Evolutionary conservation across 2,888 invertebrate species (phyloP), one percentile per base, ranked within the genome.

Genomic region (Stenolophus ochropezus): DNA sequence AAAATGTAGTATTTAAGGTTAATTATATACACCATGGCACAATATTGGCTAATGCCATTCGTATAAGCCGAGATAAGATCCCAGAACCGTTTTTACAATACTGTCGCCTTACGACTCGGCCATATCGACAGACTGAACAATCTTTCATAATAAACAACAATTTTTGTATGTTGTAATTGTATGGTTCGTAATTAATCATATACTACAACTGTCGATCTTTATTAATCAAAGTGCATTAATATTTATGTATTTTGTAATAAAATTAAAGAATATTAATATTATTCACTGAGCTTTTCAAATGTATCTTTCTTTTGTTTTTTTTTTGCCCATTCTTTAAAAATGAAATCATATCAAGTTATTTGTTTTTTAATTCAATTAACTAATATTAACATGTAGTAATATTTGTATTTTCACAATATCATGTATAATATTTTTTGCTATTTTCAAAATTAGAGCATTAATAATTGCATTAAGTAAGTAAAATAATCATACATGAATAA

Each of bases 221-320:
- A 69, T 69, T 69, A 69, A 69, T 69, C 42, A 69, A 69, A 69
- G 65, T 69, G 65, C 65, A 69, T 69, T 69, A 69, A 69, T 69
- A 69, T 69, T 69, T 69, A 69, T 69, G 65, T 69, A 69, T 69
- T 69, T 69, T 69, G 65, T 69, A 69, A 69, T 69, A 69, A 27
- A 27, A 69, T 33, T 69, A 69, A 69, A 69, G 16, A 42, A 69
- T 33, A 69, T 69, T 16, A 69, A 33, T 65, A 65, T 14, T 69
- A 69, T 16, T 69, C 14, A 69, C 16, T 33, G 16, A 69, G 20
- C 6, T 33, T 69, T 58, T 69, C 27, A 69, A 69, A 69, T 61
- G 3, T 16, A 61, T 61, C 18, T 56, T 56, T 33, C 18, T 33
- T 33, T 61, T 8, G 18, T 56, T 33, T 8, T 33, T 33, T 33